Conservation (phyloP, 2,888 invertebrate species). For the Limenitis camilla region DNA sequence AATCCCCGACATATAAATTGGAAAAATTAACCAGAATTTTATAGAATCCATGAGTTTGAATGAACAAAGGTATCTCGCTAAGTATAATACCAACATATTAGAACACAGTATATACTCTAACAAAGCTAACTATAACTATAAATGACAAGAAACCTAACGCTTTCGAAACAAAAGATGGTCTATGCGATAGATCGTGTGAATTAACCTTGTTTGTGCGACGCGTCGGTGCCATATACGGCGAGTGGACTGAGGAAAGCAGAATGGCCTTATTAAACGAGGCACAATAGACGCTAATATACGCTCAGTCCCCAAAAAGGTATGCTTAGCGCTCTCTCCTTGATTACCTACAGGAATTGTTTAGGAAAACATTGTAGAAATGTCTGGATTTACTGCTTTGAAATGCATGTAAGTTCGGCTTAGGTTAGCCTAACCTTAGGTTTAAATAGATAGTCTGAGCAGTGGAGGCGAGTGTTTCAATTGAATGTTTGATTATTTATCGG, state of each 20-base stretch:
- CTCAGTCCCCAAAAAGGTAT: constrained; percentile 25
- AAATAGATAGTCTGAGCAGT: too few relatives aligned
- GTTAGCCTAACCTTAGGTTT: too few relatives aligned
- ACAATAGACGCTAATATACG: constrained; percentile 41
- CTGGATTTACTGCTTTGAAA: not conserved
- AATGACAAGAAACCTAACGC: constrained; percentile 14
- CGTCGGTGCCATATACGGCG: constrained; percentile 41
- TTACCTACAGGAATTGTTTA: constrained; percentile 20
- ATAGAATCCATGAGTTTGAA: too few relatives aligned
- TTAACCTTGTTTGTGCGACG: constrained; percentile 43
- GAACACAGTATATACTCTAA: too few relatives aligned
- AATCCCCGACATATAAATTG: too few relatives aligned
- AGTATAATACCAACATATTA: too few relatives aligned
- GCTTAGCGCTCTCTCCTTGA: constrained; percentile 23
- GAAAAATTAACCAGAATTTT: too few relatives aligned
- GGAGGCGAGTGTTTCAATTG: too few relatives aligned
- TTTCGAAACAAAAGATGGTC: constrained; percentile 21
- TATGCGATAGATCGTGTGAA: constrained; percentile 39
- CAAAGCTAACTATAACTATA: too few relatives aligned
- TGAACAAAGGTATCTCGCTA: too few relatives aligned
- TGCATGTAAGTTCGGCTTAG: too few relatives aligned
- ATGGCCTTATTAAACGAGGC: constrained; percentile 45
- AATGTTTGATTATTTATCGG: too few relatives aligned
- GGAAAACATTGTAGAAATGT: constrained; percentile 6
- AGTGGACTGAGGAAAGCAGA: constrained; percentile 35